Conservation (phyloP, 2,113 vertebrate genomes). For the Neolamprologus kungweensis region DNA sequence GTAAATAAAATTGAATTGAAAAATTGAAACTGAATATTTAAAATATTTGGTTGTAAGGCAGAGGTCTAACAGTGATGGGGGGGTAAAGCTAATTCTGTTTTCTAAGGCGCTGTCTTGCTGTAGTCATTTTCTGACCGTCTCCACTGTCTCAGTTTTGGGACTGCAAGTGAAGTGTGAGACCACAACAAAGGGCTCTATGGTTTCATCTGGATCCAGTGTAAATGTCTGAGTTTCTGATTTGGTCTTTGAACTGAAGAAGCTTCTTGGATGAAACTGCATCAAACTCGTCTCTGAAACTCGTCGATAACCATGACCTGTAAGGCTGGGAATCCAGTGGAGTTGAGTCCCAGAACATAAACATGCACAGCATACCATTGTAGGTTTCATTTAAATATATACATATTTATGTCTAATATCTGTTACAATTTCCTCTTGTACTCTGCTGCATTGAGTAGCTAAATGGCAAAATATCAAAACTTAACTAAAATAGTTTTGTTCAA, state of each 20-base stretch:
- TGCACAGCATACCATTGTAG: neutral
- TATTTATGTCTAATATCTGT: neutral
- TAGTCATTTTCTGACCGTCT: neutral
- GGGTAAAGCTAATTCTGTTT: neutral
- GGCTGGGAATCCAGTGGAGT: neutral
- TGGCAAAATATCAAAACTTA: neutral
- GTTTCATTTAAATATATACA: neutral
- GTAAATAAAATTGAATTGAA: accelerated
- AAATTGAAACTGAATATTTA: neutral
- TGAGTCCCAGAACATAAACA: neutral
- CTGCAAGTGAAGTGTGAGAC: neutral
- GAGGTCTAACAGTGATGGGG: accelerated
- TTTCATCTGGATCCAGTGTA: neutral
- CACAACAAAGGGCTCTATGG: neutral
- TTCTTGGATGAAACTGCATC: neutral
- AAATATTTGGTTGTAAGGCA: neutral
- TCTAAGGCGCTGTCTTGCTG: neutral
- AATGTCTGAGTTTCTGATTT: neutral
- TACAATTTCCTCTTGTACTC: neutral
- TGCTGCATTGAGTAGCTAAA: neutral
- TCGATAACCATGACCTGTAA: neutral
- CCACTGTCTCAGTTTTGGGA: neutral
- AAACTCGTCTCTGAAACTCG: neutral
- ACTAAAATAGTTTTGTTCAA: neutral
- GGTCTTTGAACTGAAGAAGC: neutral